Conservation (phyloP, 2,888 invertebrate species). For the Achlya flavicornis region DNA sequence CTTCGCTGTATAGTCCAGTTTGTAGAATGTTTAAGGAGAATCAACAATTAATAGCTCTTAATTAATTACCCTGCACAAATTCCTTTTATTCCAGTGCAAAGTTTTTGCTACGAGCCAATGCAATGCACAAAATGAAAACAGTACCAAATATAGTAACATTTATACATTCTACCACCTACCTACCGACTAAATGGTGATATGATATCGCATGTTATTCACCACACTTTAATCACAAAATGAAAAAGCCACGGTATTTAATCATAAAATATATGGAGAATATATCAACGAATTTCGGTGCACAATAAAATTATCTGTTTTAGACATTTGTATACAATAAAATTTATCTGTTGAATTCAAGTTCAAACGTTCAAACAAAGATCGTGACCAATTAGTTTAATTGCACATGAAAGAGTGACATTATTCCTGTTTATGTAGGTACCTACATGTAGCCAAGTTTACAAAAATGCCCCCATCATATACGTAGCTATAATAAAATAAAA, state of each 20-base stretch:
- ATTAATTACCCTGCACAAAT: slow-evolving; percentile 69
- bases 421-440: background rate
- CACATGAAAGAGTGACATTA: background rate
- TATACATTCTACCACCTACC: slow-evolving; percentile 45
- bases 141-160: slow-evolving; percentile 42
- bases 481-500: too few species aligned
- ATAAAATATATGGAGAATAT: background rate
- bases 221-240: slow-evolving; percentile 11
- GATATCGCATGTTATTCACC: slow-evolving; percentile 37
- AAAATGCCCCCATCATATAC: background rate
- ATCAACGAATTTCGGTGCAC: background rate
- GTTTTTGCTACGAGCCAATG: slow-evolving; percentile 48
- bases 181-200: slow-evolving; percentile 30
- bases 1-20: slow-evolving; percentile 18
- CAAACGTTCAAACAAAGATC: background rate
- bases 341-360: background rate
- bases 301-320: background rate
- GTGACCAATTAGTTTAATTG: slow-evolving; percentile 7
- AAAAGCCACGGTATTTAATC: background rate
- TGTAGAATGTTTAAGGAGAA: slow-evolving; percentile 56
- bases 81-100: slow-evolving; percentile 40
- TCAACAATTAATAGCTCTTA: slow-evolving; percentile 68
- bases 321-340: background rate
- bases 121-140: slow-evolving; percentile 39
- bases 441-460: background rate